These are phyloP conservation scores for Elmis aenea DNA, from an alignment of 2,888 invertebrate species.

Conservation along the genomic window DNA sequence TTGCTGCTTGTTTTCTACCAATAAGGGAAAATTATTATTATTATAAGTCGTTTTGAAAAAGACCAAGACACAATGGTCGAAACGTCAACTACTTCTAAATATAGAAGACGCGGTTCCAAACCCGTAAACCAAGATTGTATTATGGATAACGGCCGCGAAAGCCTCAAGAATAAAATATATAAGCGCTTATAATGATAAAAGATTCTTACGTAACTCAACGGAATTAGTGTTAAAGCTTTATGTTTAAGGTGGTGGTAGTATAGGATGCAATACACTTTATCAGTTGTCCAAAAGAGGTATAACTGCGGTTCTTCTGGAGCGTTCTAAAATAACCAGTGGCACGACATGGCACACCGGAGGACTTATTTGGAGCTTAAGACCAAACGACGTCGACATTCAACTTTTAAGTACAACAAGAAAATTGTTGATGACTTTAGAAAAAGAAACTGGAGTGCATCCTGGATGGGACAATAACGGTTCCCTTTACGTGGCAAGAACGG, in stretches of 20 bases:
- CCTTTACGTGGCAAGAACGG: slow-evolving; percentile 74
- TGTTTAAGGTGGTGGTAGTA: slow-evolving; percentile 74
- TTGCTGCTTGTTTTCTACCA: no score
- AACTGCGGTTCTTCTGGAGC: slow-evolving; percentile 73
- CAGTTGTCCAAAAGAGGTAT: slow-evolving; percentile 72
- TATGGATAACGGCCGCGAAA: no score
- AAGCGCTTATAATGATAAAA: no score
- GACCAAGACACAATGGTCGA: no score
- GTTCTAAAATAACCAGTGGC: slow-evolving; percentile 71
- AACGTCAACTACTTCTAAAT: no score
- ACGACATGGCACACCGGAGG: slow-evolving; percentile 84
- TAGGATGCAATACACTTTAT: slow-evolving; percentile 82
- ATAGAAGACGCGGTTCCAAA: no score
- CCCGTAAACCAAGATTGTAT: no score
- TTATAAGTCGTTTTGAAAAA: no score
- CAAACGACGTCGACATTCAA: slow-evolving; percentile 78
- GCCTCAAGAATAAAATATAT: no score
- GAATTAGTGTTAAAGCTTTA: no score
- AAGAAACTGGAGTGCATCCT: slow-evolving; percentile 74
- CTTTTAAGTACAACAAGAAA: slow-evolving; percentile 66
- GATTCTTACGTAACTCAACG: no score
- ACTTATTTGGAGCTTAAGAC: slow-evolving; percentile 77
- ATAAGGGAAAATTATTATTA: no score
- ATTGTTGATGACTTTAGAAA: slow-evolving; percentile 64
- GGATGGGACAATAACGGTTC: slow-evolving; percentile 91